phyloP scores from a whole-genome alignment of 64 coral and sea anemone genomes.

The Stichodactyla helianthus region DNA sequence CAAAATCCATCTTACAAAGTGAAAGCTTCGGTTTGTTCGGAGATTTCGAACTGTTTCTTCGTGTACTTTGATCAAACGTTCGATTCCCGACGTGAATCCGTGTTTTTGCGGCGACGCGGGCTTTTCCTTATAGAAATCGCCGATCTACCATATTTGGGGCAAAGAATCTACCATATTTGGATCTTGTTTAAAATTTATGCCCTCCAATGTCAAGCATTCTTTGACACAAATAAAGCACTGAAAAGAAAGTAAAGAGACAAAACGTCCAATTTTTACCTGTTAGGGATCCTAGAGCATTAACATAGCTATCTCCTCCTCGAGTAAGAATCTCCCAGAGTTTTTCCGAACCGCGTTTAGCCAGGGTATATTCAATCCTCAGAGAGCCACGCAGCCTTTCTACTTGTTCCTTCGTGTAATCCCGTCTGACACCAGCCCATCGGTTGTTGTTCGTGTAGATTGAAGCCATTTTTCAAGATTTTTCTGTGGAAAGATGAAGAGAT shows the following conservation, averaged over 20 bases:
- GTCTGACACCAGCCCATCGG: conserved; percentile 79
- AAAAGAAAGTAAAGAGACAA: neutral
- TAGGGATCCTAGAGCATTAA: conserved; percentile 82
- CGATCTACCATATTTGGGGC: conserved; percentile 13
- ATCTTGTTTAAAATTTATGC: neutral
- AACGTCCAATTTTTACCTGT: conserved; percentile 55
- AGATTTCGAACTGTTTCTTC: neutral
- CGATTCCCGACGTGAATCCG: neutral
- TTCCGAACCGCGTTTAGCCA: conserved; percentile 75
- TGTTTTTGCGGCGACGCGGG: neutral
- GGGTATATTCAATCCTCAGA: conserved; percentile 74
- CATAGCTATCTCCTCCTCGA: conserved; percentile 71
- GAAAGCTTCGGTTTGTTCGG: neutral
- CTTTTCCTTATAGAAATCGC: conserved; percentile 16
- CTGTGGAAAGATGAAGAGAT: neutral
- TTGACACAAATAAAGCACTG: neutral
- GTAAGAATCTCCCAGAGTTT: conserved; percentile 80
- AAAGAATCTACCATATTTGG: conserved; percentile 20
- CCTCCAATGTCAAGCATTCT: neutral
- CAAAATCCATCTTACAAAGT: neutral
- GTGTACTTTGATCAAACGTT: neutral
- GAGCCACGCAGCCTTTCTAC: conserved; percentile 81
- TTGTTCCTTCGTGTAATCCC: conserved; percentile 67
- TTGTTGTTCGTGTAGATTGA: conserved; percentile 67
- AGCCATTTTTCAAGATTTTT: conserved; percentile 8